phyloP scores from a whole-genome alignment of 2,888 invertebrate species.

The Euproctis similis region DNA sequence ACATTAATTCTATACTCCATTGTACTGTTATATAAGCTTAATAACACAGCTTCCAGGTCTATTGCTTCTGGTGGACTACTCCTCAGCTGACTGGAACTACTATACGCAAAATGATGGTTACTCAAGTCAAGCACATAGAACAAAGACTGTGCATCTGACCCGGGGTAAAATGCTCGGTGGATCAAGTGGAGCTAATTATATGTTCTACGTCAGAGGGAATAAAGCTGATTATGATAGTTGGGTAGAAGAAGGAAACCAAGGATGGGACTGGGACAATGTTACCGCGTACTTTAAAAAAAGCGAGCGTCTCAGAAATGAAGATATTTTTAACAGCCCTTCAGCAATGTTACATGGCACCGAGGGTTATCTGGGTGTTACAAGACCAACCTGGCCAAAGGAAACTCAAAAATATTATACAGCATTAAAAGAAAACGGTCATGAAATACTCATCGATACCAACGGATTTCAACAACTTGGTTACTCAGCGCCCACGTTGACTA shows the following conservation, averaged over 20 bases:
- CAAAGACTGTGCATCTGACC: constrained; percentile 48
- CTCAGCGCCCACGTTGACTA: constrained; percentile 24
- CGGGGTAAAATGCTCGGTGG: constrained; percentile 83
- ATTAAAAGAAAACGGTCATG: constrained; percentile 34
- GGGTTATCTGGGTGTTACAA: constrained; percentile 36
- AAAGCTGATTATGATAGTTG: constrained; percentile 76
- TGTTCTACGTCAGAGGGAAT: constrained; percentile 80
- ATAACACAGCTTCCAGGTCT: constrained; percentile 45
- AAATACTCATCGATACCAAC: constrained; percentile 31
- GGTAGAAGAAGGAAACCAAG: constrained; percentile 70
- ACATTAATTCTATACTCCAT: too few relatives aligned
- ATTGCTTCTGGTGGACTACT: constrained; percentile 26
- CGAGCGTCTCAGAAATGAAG: constrained; percentile 27
- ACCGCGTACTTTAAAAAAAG: constrained; percentile 34
- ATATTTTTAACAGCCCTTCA: constrained; percentile 28
- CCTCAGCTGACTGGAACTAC: constrained; percentile 39
- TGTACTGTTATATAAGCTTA: too few relatives aligned
- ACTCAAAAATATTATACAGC: constrained; percentile 42
- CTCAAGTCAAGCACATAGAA: constrained; percentile 32
- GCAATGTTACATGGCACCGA: constrained; percentile 31
- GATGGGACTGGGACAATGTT: constrained; percentile 41
- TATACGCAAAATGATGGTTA: constrained; percentile 34
- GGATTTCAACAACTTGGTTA: constrained; percentile 34
- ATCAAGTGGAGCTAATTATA: constrained; percentile 78
- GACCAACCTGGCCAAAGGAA: constrained; percentile 38